Conservation (phyloP, 64 coral and sea anemone species). For the Stichodactyla helianthus region DNA sequence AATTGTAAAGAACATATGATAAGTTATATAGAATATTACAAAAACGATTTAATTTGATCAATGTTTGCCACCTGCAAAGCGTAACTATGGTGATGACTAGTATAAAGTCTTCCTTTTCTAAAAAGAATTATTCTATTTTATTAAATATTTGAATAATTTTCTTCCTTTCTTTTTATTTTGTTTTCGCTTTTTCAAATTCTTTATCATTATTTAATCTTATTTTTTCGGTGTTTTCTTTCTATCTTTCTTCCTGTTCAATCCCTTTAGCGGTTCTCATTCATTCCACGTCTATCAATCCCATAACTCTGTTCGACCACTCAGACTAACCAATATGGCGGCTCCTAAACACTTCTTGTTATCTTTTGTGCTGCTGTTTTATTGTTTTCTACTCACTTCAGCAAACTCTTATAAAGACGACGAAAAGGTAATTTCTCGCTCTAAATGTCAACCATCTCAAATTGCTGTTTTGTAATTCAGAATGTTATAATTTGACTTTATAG, state of each 20-base stretch:
- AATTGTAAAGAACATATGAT: no score
- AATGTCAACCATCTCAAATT: not conserved
- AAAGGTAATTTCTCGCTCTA: conserved; percentile 10
- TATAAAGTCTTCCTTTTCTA: no score
- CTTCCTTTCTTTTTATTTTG: no score
- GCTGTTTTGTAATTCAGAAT: not conserved
- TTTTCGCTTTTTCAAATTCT: no score
- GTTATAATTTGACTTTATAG: conserved; percentile 12
- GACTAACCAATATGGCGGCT: conserved; percentile 34
- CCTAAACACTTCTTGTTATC: not conserved
- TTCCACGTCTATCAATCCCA: conserved; percentile 34
- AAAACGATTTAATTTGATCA: no score
- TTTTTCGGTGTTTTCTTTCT: not conserved
- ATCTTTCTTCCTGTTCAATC: not conserved
- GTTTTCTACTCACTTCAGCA: conserved; percentile 1
- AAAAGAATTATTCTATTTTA: no score
- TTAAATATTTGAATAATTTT: no score
- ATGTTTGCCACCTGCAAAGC: no score
- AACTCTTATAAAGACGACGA: conserved; percentile 28
- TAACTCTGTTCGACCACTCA: conserved; percentile 4
- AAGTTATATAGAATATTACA: no score
- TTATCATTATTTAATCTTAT: not conserved
- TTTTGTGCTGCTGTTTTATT: conserved; percentile 8
- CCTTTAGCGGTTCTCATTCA: not conserved
- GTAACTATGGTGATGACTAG: no score